These are phyloP conservation scores for Crotalus viridis DNA, from an alignment of 2,113 vertebrate genomes.

Conservation along the genomic window DNA sequence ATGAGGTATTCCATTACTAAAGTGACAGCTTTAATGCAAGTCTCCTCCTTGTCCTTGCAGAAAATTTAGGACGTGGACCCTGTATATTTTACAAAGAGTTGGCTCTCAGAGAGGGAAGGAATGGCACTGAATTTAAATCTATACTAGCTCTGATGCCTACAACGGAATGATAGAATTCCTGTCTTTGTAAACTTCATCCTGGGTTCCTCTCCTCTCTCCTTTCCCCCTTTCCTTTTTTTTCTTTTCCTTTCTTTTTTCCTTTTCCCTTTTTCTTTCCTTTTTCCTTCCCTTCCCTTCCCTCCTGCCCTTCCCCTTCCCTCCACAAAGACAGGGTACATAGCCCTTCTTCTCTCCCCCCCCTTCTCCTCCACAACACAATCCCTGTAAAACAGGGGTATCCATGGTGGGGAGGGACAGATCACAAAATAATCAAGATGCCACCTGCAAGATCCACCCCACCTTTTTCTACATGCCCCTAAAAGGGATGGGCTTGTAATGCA, in stretches of 20 bases:
- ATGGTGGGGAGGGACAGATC: background rate
- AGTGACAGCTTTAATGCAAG: background rate
- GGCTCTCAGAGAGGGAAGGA: background rate
- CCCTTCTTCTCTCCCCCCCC: background rate
- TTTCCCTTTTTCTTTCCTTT: background rate
- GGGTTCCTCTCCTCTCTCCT: background rate
- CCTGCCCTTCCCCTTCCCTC: background rate
- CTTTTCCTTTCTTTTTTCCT: background rate
- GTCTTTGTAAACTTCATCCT: background rate
- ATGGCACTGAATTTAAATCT: background rate
- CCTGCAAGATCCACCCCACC: background rate
- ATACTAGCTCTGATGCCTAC: background rate
- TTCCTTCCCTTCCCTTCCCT: too few species aligned
- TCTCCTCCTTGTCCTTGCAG: background rate
- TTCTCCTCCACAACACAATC: background rate
- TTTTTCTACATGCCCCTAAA: background rate
- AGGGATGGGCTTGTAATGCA: background rate
- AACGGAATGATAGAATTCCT: background rate
- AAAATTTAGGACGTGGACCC: background rate
- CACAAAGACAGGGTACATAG: background rate
- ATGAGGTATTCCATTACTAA: background rate
- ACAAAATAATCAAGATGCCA: background rate
- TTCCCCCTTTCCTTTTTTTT: background rate
- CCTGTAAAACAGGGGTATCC: background rate
- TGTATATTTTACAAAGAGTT: background rate